Percentiles rank a stretch among this genome's conserved stretches.
These are phyloP conservation scores for Trachymyrmex cornetzi DNA, from an alignment of 1,140 invertebrate species.

Conservation along the genomic window DNA sequence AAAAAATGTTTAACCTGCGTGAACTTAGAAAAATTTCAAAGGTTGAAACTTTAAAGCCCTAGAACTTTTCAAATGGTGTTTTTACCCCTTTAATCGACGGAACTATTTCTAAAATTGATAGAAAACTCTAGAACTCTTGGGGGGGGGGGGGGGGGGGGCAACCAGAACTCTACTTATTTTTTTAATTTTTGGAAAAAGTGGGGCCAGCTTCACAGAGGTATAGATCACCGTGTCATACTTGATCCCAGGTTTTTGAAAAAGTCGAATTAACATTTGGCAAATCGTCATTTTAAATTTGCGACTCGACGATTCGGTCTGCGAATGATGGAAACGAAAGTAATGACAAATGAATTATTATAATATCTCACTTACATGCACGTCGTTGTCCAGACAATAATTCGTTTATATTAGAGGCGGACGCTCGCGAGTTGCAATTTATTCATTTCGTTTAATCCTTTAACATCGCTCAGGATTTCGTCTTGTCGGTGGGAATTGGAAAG, in stretches of 20 bases:
- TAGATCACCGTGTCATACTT: neutral
- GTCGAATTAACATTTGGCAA: neutral
- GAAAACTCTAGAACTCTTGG: no score
- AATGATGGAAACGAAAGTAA: conserved; percentile 6
- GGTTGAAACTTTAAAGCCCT: no score
- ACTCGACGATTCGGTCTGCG: neutral
- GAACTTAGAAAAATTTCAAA: no score
- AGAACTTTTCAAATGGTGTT: no score
- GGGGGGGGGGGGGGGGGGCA: no score
- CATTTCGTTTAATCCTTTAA: conserved; percentile 47
- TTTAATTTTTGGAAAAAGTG: no score
- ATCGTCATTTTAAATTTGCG: neutral
- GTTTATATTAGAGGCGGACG: conserved; percentile 33
- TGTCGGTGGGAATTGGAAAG: conserved; percentile 13
- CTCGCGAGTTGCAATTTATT: conserved; percentile 39
- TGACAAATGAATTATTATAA: conserved; percentile 50
- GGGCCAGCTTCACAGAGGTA: no score
- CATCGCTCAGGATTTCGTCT: neutral
- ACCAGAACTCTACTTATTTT: no score
- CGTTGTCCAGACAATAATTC: conserved; percentile 28
- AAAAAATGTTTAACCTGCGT: no score
- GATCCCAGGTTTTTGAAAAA: neutral
- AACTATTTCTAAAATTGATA: no score
- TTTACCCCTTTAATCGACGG: no score
- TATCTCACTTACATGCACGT: neutral